These are phyloP conservation scores for Diplogasteroides magnus DNA, from an alignment of 1,140 invertebrate genomes.

Conservation along the genomic window DNA sequence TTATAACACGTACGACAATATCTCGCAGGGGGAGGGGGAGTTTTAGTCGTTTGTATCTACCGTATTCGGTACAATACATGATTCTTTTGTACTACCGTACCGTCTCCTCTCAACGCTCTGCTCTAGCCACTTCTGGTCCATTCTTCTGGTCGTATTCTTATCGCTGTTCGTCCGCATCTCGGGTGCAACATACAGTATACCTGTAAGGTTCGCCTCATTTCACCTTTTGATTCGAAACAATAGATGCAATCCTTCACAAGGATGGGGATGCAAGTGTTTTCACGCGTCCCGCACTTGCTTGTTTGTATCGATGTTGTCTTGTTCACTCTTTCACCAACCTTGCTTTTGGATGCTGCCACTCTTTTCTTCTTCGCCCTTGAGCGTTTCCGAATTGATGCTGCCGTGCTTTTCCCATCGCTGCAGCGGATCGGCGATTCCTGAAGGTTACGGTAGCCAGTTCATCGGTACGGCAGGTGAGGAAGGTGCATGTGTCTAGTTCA, in stretches of 20 bases:
- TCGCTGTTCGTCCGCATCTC: slow-evolving; percentile 49
- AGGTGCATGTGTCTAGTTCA: too few species aligned
- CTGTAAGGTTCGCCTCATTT: too few species aligned
- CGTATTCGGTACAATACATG: background rate
- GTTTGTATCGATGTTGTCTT: too few species aligned
- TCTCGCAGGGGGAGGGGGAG: too few species aligned
- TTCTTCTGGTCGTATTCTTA: slow-evolving; percentile 37
- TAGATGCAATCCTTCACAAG: too few species aligned
- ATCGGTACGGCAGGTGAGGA: too few species aligned
- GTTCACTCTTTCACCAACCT: slow-evolving; percentile 35
- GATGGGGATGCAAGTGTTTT: too few species aligned
- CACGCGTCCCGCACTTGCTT: too few species aligned
- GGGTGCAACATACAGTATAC: slow-evolving; percentile 43
- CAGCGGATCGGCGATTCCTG: slow-evolving; percentile 43
- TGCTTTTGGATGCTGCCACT: slow-evolving; percentile 40
- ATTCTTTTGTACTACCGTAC: too few species aligned
- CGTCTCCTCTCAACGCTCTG: slow-evolving; percentile 19
- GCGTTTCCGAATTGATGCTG: slow-evolving; percentile 38
- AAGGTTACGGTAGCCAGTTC: background rate
- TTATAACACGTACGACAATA: too few species aligned
- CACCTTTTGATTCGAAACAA: too few species aligned
- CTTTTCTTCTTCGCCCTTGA: slow-evolving; percentile 47
- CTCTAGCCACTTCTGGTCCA: slow-evolving; percentile 51
- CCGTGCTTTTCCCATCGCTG: slow-evolving; percentile 52
- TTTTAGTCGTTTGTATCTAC: background rate